Conservation (phyloP, 37 sponge, comb jelly and placozoan species). For the Lycopodina hypogea region DNA sequence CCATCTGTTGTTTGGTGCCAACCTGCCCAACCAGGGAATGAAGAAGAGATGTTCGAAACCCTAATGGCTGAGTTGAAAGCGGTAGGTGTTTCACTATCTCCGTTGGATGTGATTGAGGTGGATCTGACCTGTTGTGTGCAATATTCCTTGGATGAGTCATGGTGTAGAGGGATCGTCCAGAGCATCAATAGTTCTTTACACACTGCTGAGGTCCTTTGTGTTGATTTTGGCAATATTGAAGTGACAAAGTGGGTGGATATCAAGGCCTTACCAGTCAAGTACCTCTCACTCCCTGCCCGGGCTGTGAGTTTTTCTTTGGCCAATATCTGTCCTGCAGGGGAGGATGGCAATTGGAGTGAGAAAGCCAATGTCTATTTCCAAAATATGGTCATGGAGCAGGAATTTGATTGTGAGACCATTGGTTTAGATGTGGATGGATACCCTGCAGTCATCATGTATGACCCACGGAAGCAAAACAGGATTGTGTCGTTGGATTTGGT, state of each 20-base stretch:
- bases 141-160: slow-evolving; percentile 44
- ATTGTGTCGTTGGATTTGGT: slow-evolving; percentile 23
- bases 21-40: slow-evolving; percentile 28
- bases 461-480: background rate
- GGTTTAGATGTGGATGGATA: slow-evolving; percentile 40
- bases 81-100: slow-evolving; percentile 1
- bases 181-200: background rate
- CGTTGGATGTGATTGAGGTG: background rate
- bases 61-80: slow-evolving; percentile 14
- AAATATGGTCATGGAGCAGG: slow-evolving; percentile 4
- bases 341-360: slow-evolving; percentile 14
- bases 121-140: slow-evolving; percentile 46
- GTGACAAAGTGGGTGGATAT: slow-evolving; percentile 14
- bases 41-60: slow-evolving; percentile 6
- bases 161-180: slow-evolving; percentile 61
- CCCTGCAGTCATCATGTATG: slow-evolving; percentile 35
- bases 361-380: slow-evolving; percentile 23
- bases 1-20: slow-evolving; percentile 75
- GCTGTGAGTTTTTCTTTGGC: slow-evolving; percentile 65
- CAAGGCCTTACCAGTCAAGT: slow-evolving; percentile 12
- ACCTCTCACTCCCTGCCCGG: slow-evolving; percentile 46
- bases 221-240: slow-evolving; percentile 79
- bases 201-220: slow-evolving; percentile 49
- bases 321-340: slow-evolving; percentile 13
- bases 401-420: slow-evolving; percentile 23